Percentiles rank a stretch among this genome's conserved stretches.
Conservation (phyloP, 1,140 invertebrate species). For the Drosophila saltans region DNA sequence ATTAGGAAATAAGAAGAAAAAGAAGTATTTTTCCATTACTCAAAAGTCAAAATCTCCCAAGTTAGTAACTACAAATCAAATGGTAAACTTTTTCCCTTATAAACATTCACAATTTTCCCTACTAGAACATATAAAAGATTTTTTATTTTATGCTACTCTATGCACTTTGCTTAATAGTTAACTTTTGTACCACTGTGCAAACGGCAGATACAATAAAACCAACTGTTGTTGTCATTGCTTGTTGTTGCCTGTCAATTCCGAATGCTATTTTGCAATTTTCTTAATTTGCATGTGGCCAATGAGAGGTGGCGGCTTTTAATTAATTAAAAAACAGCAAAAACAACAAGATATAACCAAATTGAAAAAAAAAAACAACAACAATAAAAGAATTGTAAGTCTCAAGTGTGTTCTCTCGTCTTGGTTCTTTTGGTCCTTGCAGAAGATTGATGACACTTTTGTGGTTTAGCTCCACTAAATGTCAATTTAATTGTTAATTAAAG, state of each 20-base stretch:
- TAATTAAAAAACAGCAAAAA: slow-evolving; percentile 46
- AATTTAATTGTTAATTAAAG: slow-evolving; percentile 79
- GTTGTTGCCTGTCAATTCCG: slow-evolving; percentile 39
- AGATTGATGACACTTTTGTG: slow-evolving; percentile 73
- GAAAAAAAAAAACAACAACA: slow-evolving; percentile 22
- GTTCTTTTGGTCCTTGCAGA: slow-evolving; percentile 44
- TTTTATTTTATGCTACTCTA: too few relatives aligned
- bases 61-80: too few relatives aligned
- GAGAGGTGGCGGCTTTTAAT: slow-evolving; percentile 46
- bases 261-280: slow-evolving; percentile 74
- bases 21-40: too few relatives aligned
- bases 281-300: slow-evolving; percentile 75
- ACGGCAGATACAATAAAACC: slow-evolving; percentile 13
- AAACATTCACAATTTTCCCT: too few relatives aligned
- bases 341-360: neutral
- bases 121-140: too few relatives aligned
- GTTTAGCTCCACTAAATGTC: slow-evolving; percentile 55
- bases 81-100: too few relatives aligned
- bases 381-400: slow-evolving; percentile 42
- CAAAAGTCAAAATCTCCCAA: too few relatives aligned
- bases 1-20: too few relatives aligned
- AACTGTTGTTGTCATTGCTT: slow-evolving; percentile 10
- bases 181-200: neutral
- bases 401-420: slow-evolving; percentile 66
- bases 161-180: neutral